Percentiles rank a stretch among this genome's conserved stretches.
phyloP scores from a whole-genome alignment of 2,888 invertebrate genomes.

The Tetrapedia diversipes region DNA sequence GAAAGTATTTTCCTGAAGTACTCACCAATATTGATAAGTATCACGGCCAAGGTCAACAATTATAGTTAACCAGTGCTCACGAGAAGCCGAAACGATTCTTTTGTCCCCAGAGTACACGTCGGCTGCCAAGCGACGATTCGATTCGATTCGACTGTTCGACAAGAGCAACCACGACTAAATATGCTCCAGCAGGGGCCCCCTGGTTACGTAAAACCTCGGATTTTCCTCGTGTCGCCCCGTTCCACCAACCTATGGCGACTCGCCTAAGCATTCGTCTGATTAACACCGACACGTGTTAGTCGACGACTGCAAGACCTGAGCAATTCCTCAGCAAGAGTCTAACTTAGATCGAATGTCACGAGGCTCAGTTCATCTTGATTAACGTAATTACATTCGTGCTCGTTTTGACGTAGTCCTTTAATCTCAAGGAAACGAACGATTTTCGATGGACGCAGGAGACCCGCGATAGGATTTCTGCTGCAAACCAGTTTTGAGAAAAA shows the following conservation, averaged over 20 bases:
- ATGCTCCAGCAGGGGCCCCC: neutral
- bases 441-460: no score
- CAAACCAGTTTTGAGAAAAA: no score
- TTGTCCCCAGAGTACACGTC: neutral
- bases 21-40: no score
- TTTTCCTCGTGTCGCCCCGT: slow-evolving; percentile 15
- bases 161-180: slow-evolving; percentile 13
- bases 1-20: no score
- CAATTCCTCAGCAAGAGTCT: neutral
- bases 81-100: neutral
- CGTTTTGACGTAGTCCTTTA: no score
- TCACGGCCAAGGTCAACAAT: no score
- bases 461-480: no score
- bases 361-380: neutral
- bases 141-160: slow-evolving; percentile 19
- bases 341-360: neutral
- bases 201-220: slow-evolving; percentile 20
- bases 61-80: no score
- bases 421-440: no score
- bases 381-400: no score
- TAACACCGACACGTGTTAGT: slow-evolving; percentile 6
- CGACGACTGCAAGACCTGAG: neutral
- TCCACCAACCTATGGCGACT: neutral
- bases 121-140: neutral
- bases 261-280: neutral